phyloP scores from a whole-genome alignment of 2,888 invertebrate genomes.

The Heliconius erato region DNA sequence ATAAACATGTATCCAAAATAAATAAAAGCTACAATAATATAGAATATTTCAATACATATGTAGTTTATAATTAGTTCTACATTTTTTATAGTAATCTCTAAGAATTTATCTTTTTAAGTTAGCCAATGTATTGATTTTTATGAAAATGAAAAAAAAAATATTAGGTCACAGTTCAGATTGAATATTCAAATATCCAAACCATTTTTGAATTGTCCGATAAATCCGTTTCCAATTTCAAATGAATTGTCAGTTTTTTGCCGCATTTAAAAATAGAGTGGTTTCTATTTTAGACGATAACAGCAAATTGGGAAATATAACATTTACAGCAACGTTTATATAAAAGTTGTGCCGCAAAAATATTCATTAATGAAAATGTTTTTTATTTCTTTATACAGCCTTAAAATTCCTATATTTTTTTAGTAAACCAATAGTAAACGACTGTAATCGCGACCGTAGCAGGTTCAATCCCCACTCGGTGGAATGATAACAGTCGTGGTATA shows the following conservation, averaged over 20 bases:
- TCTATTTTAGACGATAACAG: constrained; percentile 14
- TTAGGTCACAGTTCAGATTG: neutral
- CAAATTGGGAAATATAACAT: constrained; percentile 11
- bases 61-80: neutral
- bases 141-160: neutral
- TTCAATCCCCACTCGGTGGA: too few relatives aligned
- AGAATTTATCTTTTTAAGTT: neutral
- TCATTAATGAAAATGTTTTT: neutral
- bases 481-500: too few relatives aligned
- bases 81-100: neutral
- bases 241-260: constrained; percentile 9
- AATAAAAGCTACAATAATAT: too few relatives aligned
- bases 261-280: constrained; percentile 17
- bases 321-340: neutral
- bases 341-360: neutral
- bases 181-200: constrained; percentile 22
- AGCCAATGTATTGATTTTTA: neutral
- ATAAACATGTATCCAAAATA: too few relatives aligned
- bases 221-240: constrained; percentile 18
- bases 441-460: too few relatives aligned
- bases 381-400: too few relatives aligned
- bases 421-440: too few relatives aligned
- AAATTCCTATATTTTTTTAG: too few relatives aligned
- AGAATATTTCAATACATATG: too few relatives aligned
- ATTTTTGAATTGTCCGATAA: constrained; percentile 15